Conservation (phyloP, 2,888 invertebrate genomes). For the Scaptomyza parva region DNA sequence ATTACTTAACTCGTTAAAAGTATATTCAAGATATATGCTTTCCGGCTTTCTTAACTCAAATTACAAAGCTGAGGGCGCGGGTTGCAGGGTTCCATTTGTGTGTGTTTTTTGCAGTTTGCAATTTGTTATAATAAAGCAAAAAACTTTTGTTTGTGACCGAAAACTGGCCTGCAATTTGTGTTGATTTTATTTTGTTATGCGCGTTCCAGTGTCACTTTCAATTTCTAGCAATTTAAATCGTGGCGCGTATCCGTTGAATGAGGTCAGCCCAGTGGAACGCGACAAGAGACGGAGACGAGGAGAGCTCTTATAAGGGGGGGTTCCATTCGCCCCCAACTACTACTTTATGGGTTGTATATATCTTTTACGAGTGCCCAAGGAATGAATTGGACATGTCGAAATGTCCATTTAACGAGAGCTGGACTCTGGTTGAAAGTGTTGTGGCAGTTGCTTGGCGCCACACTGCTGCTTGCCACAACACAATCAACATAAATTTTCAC, state of each 20-base stretch:
- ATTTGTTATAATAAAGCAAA: conserved; percentile 52
- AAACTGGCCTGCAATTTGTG: conserved; percentile 53
- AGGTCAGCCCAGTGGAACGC: conserved; percentile 56
- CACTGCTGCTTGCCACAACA: conserved; percentile 33
- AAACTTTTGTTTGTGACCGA: conserved; percentile 7
- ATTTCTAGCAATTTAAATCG: conserved; percentile 76
- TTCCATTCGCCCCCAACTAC: conserved; percentile 14
- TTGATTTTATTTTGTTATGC: conserved; percentile 27
- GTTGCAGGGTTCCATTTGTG: not conserved
- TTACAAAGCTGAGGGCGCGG: conserved; percentile 15
- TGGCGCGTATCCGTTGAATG: conserved; percentile 62
- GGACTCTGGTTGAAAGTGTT: not conserved
- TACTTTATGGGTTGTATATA: not conserved
- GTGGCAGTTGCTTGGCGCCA: conserved; percentile 49
- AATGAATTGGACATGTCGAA: conserved; percentile 38
- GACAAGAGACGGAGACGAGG: no score
- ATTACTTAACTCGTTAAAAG: conserved; percentile 17
- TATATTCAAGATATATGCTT: conserved; percentile 18
- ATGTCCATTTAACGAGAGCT: conserved; percentile 23
- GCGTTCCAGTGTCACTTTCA: conserved; percentile 75
- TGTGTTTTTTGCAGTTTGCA: conserved; percentile 28
- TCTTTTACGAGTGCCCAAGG: conserved; percentile 26
- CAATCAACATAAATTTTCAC: conserved; percentile 57
- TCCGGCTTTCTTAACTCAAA: conserved; percentile 28
- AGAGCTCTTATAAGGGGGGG: no score